phyloP scores from a whole-genome alignment of 2,888 invertebrate genomes.

The Oasisia sp. region DNA sequence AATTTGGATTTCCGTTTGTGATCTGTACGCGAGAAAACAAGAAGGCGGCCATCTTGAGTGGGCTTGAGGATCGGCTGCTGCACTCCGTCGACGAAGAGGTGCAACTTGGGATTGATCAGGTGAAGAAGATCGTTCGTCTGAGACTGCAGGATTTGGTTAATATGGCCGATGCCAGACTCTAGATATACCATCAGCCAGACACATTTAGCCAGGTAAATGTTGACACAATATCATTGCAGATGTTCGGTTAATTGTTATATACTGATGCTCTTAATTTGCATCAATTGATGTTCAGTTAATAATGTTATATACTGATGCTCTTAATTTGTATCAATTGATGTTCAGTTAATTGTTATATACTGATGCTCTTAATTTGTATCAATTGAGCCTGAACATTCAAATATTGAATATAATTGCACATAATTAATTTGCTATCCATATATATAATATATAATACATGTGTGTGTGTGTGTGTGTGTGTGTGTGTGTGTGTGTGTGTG shows the following conservation, averaged over 20 bases:
- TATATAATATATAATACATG: too few relatives aligned
- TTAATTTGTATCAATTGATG: neutral
- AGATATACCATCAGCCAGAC: neutral
- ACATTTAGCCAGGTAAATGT: neutral
- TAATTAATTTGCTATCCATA: too few relatives aligned
- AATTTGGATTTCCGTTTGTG: slow-evolving; percentile 54
- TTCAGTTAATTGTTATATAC: neutral
- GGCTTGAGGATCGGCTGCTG: slow-evolving; percentile 41
- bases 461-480: too few relatives aligned
- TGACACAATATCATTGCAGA: neutral
- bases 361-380: too few relatives aligned
- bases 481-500: too few relatives aligned
- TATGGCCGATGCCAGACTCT: neutral
- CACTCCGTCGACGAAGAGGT: slow-evolving; percentile 42
- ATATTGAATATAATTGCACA: too few relatives aligned
- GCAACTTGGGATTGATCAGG: slow-evolving; percentile 45
- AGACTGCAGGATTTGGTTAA: slow-evolving; percentile 30
- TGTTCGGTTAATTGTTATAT: neutral
- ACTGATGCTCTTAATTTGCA: too few relatives aligned
- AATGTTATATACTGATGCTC: too few relatives aligned
- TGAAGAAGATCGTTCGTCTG: slow-evolving; percentile 48
- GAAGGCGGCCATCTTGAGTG: slow-evolving; percentile 47
- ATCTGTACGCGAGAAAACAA: slow-evolving; percentile 51
- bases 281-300: neutral
- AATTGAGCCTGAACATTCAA: neutral